Base-by-base conservation (phyloP, 2,888 invertebrate genomes). In the Mermis nigrescens region DNA sequence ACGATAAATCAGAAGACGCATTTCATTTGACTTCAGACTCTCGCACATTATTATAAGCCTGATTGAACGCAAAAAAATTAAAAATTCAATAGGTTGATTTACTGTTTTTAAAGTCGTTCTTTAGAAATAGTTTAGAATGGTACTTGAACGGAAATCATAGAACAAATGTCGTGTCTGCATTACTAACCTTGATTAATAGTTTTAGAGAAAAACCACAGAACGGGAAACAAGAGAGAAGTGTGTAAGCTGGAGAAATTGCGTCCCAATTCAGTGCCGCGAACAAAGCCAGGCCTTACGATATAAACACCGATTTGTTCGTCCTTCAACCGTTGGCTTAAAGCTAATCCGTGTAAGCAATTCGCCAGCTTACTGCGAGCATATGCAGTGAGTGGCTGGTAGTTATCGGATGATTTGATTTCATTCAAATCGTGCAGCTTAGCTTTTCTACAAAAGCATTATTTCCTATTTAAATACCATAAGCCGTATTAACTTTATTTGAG, bases 81-180 rank as follows among this genome's bases (percentile, higher is more conserved):
- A n/a, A n/a, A n/a, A n/a, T n/a, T n/a, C n/a, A n/a, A n/a, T n/a
- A n/a, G n/a, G n/a, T n/a, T n/a, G n/a, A n/a, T n/a, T n/a, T n/a
- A n/a, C n/a, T n/a, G n/a, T n/a, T n/a, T n/a, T n/a, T n/a, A n/a
- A n/a, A n/a, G n/a, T n/a, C n/a, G n/a, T n/a, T n/a, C n/a, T n/a
- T n/a, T n/a, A n/a, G n/a, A n/a, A n/a, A n/a, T n/a, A n/a, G n/a
- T n/a, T n/a, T n/a, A n/a, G n/a, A n/a, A n/a, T n/a, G n/a, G n/a
- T n/a, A n/a, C 87, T 84, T 86, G 75, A 48, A 62, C 55, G 3
- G 32, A 19, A 31, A 63, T 26, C n/a, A 22, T 62, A 57, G 55
- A 61, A 63, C 59, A 12, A 22, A 57, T 53, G 55, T 1, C 57
- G 2, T 2, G 28, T 19, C n/a, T n/a, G n/a, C n/a, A n/a, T n/a